Evolutionary conservation across 2,113 vertebrate species (phyloP).

Genomic region (Thalassoma bifasciatum): DNA sequence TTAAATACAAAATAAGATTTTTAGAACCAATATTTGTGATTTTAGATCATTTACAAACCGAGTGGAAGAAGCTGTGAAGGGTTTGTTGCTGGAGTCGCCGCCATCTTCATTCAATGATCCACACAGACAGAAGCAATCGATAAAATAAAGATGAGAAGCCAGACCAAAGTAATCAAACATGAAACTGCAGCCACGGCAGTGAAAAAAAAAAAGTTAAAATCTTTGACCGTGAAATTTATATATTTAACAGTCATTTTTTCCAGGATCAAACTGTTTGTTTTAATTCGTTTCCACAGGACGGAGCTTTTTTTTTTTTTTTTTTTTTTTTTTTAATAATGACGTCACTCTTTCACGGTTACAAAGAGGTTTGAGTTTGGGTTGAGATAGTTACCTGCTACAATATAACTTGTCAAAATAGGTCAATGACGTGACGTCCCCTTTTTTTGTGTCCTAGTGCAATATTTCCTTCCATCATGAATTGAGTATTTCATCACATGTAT

Average conservation of each 20-base stretch:
- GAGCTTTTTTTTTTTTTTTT: not conserved
- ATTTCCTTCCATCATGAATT: too few species aligned
- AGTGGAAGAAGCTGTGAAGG: conserved; percentile 93
- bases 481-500: too few species aligned
- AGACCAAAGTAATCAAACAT: conserved; percentile 46
- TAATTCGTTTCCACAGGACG: not conserved
- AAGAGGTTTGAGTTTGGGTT: not conserved
- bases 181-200: not conserved
- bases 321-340: not conserved
- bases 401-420: too few species aligned
- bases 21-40: accelerated
- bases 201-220: not conserved
- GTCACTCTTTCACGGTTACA: conserved; percentile 20
- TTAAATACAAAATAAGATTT: accelerated
- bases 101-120: conserved; percentile 79
- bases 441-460: too few species aligned
- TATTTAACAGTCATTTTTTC: too few species aligned
- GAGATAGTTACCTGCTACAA: conserved; percentile 5
- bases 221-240: not conserved
- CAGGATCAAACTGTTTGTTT: not conserved
- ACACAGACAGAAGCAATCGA: conserved; percentile 66
- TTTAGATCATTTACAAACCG: conserved; percentile 74
- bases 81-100: conserved; percentile 87
- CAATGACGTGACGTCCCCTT: too few species aligned
- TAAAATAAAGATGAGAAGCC: not conserved